Evolutionary conservation across 2,797 vertebrate genomes (phyloP), one percentile per base, ranked within the genome.

Genomic region (Echeneis naucrates): DNA sequence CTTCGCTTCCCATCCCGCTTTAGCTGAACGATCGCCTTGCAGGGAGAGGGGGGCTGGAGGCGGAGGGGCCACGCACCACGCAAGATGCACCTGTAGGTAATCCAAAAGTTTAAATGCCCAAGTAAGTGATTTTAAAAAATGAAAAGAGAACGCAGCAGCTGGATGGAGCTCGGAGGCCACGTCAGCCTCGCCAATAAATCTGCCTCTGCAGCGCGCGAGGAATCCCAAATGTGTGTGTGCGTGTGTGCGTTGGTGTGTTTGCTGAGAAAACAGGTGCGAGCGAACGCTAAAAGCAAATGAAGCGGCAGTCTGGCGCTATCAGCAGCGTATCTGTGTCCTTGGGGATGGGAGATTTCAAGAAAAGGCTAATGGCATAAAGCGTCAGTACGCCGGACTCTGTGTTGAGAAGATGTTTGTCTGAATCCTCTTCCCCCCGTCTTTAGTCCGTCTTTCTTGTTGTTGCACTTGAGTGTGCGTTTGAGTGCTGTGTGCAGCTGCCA

Each of bases 1-100:
- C 50, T 12, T 13, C 53, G 24, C 19, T 61, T 30, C 55, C 68
- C 69, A 26, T 52, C 52, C 23, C 45, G 37, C 33, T 55, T 67
- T 24, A 38, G 10, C 32, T n/a, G 24, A 54, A 54, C 50, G 40
- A 44, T 54, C 1, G 26, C 33, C 24, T 3, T 1, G 40, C 17
- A 14, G 21, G 47, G 17, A 2, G 12, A 14, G 17, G 21, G 21
- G n/a, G n/a, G n/a, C n/a, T n/a, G n/a, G n/a, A n/a, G n/a, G n/a
- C n/a, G n/a, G n/a, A n/a, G 17, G 23, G 24, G 8, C 17, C 24
- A 2, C 2, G 45, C 21, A 44, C 19, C 40, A 44, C 11, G 69
- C 33, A 24, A 17, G 59, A 2, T 19, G 21, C 50, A 57, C 23
- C 51, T 42, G 35, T 1, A 33, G 33, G 11, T 26, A 27, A 60